phyloP scores from a whole-genome alignment of 2,797 vertebrate species.

The Echiichthys vipera region DNA sequence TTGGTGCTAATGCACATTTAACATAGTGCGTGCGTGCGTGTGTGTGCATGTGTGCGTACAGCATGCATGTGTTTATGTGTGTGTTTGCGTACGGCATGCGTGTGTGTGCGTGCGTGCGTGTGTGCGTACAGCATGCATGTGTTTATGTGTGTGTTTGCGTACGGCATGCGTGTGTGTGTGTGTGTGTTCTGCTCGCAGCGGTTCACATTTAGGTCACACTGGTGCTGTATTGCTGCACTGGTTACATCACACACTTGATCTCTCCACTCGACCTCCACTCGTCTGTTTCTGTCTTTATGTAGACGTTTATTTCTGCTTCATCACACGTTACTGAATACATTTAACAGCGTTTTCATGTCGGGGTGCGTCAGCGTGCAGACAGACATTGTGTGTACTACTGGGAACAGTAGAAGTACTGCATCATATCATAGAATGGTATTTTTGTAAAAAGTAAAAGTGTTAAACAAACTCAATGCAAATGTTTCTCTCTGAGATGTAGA shows the following conservation, averaged over 20 bases:
- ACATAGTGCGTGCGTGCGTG: slow-evolving; percentile 11
- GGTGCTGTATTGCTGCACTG: slow-evolving; percentile 52
- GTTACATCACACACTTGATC: slow-evolving; percentile 78
- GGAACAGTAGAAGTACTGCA: not conserved
- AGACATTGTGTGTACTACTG: not conserved
- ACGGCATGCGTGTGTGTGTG: slow-evolving; percentile 2
- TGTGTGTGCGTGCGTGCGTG: slow-evolving; percentile 7
- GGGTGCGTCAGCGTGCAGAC: no score
- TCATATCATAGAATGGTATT: not conserved
- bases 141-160: slow-evolving; percentile 9
- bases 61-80: slow-evolving; percentile 9
- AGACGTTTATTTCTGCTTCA: not conserved
- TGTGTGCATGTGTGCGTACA: slow-evolving; percentile 3
- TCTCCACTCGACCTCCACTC: slow-evolving; percentile 47
- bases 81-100: slow-evolving; percentile 23
- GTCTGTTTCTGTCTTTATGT: slow-evolving; percentile 12
- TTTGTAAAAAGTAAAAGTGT: not conserved
- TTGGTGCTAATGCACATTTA: slow-evolving; percentile 35
- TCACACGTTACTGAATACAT: not conserved
- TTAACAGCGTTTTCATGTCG: not conserved
- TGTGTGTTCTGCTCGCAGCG: slow-evolving; percentile 60
- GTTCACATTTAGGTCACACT: slow-evolving; percentile 81
- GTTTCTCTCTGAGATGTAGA: not conserved
- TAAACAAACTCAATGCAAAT: not conserved
- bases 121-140: slow-evolving; percentile 4